Percentiles rank a stretch among this genome's conserved stretches.
phyloP scores from a whole-genome alignment of 2,888 invertebrate genomes.

The Ormyrus nitidulus region DNA sequence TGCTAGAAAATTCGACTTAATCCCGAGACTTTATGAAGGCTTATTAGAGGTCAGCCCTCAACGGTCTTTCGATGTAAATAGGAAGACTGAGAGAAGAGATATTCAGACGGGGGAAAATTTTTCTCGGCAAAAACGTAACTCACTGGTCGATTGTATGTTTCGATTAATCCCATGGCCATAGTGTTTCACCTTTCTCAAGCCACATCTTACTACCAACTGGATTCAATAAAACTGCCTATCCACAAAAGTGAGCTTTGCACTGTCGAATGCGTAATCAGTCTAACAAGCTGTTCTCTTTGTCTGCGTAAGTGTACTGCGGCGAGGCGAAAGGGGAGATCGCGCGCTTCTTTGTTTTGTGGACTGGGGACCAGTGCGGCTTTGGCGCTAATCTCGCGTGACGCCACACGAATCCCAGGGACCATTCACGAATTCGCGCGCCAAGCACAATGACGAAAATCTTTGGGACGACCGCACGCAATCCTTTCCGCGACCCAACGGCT shows the following conservation, averaged over 20 bases:
- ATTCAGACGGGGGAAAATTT: neutral
- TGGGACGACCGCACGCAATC: conserved; percentile 59
- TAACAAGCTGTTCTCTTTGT: conserved; percentile 13
- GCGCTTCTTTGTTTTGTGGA: conserved; percentile 60
- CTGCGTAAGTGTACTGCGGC: neutral
- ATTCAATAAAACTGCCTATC: too few species aligned
- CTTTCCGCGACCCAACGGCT: conserved; percentile 31
- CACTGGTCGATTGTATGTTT: too few species aligned
- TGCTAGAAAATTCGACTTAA: conserved; percentile 45
- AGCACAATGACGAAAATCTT: conserved; percentile 58
- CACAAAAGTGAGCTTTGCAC: neutral
- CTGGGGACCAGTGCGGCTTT: conserved; percentile 56
- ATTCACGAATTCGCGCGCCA: conserved; percentile 63
- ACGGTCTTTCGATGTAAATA: conserved; percentile 11
- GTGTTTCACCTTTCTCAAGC: too few species aligned
- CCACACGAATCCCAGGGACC: conserved; percentile 66
- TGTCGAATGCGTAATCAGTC: neutral
- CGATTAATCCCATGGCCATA: too few species aligned
- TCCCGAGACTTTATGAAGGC: conserved; percentile 18
- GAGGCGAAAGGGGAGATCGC: conserved; percentile 11
- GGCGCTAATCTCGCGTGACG: conserved; percentile 65
- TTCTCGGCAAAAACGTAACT: too few species aligned
- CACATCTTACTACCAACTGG: too few species aligned
- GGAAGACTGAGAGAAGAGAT: neutral
- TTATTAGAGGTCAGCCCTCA: conserved; percentile 14